A percentile compares a stretch with the other conserved stretches of the same genome.
Conservation (phyloP, 2,888 invertebrate genomes). For the Diarsia brunnea region DNA sequence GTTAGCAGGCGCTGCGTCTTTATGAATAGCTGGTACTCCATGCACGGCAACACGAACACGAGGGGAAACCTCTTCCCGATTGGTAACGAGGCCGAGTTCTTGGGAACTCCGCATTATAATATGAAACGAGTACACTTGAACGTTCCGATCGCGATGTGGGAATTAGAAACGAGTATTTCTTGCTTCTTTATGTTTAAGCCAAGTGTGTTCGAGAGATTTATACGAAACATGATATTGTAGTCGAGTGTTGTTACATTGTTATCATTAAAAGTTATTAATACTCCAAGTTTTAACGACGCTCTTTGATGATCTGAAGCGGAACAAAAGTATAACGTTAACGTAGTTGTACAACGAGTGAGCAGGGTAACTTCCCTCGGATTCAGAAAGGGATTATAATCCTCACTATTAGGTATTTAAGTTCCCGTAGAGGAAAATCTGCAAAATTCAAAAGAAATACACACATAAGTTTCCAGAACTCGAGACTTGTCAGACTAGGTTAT, state of each 20-base stretch:
- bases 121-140: slow-evolving; percentile 28
- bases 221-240: slow-evolving; percentile 23
- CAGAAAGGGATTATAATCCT: not conserved
- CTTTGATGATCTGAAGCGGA: slow-evolving; percentile 24
- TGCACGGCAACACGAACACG: slow-evolving; percentile 11
- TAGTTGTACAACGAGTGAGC: slow-evolving; percentile 10
- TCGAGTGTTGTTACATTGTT: slow-evolving; percentile 12
- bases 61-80: slow-evolving; percentile 21
- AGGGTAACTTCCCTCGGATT: not conserved
- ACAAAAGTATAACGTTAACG: slow-evolving; percentile 4
- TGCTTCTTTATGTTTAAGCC: not conserved
- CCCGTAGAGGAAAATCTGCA: not conserved
- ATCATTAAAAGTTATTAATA: slow-evolving; percentile 43
- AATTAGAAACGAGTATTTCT: slow-evolving; percentile 22
- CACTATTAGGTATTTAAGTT: not conserved
- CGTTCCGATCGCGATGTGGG: slow-evolving; percentile 7
- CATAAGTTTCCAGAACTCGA: not conserved
- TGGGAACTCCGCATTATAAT: slow-evolving; percentile 35
- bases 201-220: slow-evolving; percentile 2
- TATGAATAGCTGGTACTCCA: slow-evolving; percentile 41
- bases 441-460: not conserved
- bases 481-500: not conserved
- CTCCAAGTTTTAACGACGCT: slow-evolving; percentile 44
- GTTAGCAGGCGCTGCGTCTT: slow-evolving; percentile 7
- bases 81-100: slow-evolving; percentile 24